Base-by-base conservation (phyloP, 2,113 vertebrate species). In the human region DNA sequence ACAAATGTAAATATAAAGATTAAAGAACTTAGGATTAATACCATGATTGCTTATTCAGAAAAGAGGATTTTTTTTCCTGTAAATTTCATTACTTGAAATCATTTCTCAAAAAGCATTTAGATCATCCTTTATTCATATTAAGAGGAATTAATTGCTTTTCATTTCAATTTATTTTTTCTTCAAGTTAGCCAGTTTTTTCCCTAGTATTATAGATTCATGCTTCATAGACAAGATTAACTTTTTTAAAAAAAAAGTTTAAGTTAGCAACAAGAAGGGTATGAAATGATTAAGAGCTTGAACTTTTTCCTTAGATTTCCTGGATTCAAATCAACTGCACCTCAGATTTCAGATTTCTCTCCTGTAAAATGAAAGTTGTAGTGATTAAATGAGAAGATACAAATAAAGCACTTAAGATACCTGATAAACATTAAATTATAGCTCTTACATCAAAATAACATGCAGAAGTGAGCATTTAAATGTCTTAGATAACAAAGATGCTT, bases 151-250 rank as follows among this genome's bases (percentile, higher is more conserved):
- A 94, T 84, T 95, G 61, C 52, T 92, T 97, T 97, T 25, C 10
- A 38, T 92, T 97, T 96, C 12, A 48, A 88, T 95, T 94, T 73
- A 97, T n/a, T 90, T 92, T 83, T 79, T 64, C 76, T 95, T 94
- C 89, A 79, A 90, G n/a, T 30, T 84, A 78, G 35, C 32, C 25
- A 61, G 17, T 23, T 83, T 89, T 80, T 23, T 6, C 23, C 70
- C 6, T 83, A 86, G 48, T 95, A 57, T 52, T 83, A 72, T 25
- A 95, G 52, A 79, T 8, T 70, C 57, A 79, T 48, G 38, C 25
- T 93, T 97, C 70, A 76, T 18, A 68, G 17, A 83, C 5, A 82
- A 6, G 23, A 85, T 85, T 64, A 84, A 80, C 73, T 59, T 43
- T 88, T 4, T 22, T 23, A 48, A 70, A 57, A 73, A 70, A 57